Percentiles rank a stretch among this genome's conserved stretches.
Evolutionary conservation across 1,140 invertebrate genomes (phyloP).

Genomic region (Lucilia sericata): DNA sequence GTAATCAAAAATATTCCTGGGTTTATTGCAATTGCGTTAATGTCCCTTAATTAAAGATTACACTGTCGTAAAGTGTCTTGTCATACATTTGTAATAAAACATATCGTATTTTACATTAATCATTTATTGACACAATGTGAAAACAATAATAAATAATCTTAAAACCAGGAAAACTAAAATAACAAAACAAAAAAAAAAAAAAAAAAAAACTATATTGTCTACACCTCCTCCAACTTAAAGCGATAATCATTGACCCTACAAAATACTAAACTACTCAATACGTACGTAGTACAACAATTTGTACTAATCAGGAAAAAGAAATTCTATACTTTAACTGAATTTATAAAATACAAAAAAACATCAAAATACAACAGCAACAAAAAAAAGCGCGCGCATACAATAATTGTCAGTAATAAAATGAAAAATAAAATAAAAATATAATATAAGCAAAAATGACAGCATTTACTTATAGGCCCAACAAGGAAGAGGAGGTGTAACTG

Average conservation of each 20-base stretch:
- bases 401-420: background rate
- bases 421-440: background rate
- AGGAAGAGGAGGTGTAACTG: too few relatives aligned
- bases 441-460: background rate
- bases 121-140: background rate
- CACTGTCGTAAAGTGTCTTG: background rate
- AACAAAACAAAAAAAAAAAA: too few relatives aligned
- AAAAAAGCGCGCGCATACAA: conserved; percentile 32
- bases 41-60: too few relatives aligned
- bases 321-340: conserved; percentile 28
- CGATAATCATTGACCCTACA: conserved; percentile 17
- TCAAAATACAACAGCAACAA: conserved; percentile 2
- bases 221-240: background rate
- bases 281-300: background rate
- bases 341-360: background rate
- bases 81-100: background rate
- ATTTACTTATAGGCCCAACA: background rate
- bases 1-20: too few relatives aligned
- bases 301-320: conserved; percentile 9
- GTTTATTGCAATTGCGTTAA: too few relatives aligned
- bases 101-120: background rate
- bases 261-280: too few relatives aligned
- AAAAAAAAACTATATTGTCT: background rate
- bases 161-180: background rate
- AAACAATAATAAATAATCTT: background rate